phyloP scores from a whole-genome alignment of 2,797 vertebrate genomes.

The Remorina albescens region DNA sequence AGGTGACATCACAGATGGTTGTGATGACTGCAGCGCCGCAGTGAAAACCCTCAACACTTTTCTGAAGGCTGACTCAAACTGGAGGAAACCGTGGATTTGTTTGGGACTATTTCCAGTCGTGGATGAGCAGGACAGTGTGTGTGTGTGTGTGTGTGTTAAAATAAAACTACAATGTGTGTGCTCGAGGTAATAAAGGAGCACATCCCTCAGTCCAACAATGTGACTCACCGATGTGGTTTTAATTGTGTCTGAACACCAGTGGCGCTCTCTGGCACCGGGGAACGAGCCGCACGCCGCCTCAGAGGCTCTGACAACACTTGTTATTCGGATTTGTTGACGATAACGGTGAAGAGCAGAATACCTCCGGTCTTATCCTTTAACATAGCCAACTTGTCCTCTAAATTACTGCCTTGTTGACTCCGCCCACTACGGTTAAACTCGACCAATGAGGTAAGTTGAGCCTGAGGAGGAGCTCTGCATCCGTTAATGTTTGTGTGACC shows the following conservation, averaged over 20 bases:
- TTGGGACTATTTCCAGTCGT: background rate
- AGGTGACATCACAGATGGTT: no score
- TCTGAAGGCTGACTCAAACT: background rate
- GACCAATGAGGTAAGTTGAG: conserved; percentile 15
- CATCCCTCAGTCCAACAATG: conserved; percentile 2
- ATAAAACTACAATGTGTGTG: background rate
- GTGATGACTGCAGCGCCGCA: no score
- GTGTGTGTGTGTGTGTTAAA: background rate
- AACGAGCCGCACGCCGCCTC: background rate
- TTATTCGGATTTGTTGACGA: background rate
- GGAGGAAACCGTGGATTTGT: background rate
- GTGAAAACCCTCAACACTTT: no score
- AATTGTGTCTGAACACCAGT: conserved; percentile 9
- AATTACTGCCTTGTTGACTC: conserved; percentile 13
- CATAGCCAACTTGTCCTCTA: background rate
- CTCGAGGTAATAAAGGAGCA: background rate
- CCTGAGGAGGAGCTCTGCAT: conserved; percentile 17
- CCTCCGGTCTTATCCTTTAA: background rate
- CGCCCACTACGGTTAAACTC: conserved; percentile 26
- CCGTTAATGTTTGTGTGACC: conserved; percentile 35
- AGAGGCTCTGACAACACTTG: background rate
- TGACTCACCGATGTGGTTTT: conserved; percentile 22
- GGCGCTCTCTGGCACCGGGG: background rate
- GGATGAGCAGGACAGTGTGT: background rate
- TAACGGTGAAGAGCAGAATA: background rate